Evolutionary conservation across 1,140 invertebrate genomes (phyloP).

Genomic region (Drosophila nikananu): DNA sequence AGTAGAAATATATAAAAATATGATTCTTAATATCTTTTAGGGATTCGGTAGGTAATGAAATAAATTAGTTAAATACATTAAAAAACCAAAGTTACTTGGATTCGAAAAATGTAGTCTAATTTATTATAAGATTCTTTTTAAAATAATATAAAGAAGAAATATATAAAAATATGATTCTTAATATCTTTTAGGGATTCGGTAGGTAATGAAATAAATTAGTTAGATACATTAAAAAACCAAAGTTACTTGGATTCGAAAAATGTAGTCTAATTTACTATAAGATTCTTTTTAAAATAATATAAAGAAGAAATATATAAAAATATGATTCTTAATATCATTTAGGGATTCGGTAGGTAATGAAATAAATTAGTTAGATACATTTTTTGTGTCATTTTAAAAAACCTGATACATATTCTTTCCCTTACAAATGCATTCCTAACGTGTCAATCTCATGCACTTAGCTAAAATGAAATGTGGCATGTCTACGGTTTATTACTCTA

Average conservation of each 20-base stretch:
- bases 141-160: not conserved
- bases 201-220: too few relatives aligned
- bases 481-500: not conserved
- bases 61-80: too few relatives aligned
- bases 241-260: not conserved
- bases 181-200: not conserved
- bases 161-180: not conserved
- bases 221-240: too few relatives aligned
- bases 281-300: not conserved
- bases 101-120: not conserved
- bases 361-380: too few relatives aligned
- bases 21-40: not conserved
- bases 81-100: not conserved
- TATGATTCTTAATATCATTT: not conserved
- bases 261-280: not conserved
- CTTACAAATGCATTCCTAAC: not conserved
- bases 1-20: not conserved
- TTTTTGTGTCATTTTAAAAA: too few relatives aligned
- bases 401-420: not conserved
- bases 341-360: not conserved
- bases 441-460: not conserved
- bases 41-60: too few relatives aligned
- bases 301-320: not conserved
- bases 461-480: not conserved
- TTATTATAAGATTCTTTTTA: not conserved